Conservation (phyloP, 2,888 invertebrate species). For the Sialis fuliginosa region DNA sequence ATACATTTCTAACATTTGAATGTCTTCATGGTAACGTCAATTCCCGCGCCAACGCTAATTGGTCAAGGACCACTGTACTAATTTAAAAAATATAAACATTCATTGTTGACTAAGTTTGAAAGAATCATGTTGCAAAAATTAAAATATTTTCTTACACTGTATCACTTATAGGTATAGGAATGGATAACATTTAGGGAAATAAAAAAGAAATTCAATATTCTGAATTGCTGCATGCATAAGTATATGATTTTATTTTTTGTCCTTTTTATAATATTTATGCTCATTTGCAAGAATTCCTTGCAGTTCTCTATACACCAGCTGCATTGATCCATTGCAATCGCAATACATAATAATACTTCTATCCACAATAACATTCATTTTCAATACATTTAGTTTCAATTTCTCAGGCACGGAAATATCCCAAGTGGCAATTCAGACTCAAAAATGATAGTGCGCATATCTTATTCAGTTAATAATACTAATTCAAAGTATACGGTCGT, state of each 20-base stretch:
- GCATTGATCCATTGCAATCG: slow-evolving; percentile 5
- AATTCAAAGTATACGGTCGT: not conserved
- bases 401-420: slow-evolving; percentile 9
- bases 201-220: slow-evolving; percentile 6
- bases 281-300: slow-evolving; percentile 8
- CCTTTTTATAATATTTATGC: slow-evolving; percentile 9
- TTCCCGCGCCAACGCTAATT: no score
- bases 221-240: slow-evolving; percentile 11
- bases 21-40: no score
- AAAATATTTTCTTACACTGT: no score
- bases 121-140: no score
- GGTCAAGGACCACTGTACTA: no score
- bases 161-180: no score
- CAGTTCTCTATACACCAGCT: slow-evolving; percentile 6
- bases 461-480: not conserved
- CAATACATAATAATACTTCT: slow-evolving; percentile 4
- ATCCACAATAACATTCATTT: slow-evolving; percentile 8
- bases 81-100: no score
- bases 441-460: not conserved
- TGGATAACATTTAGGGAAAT: not conserved
- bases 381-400: slow-evolving; percentile 5
- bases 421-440: slow-evolving; percentile 7
- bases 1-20: no score
- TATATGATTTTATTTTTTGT: slow-evolving; percentile 10
- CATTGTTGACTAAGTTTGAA: no score